Evolutionary conservation across 2,113 vertebrate genomes (phyloP).

Genomic region (Syngnathus scovelli): DNA sequence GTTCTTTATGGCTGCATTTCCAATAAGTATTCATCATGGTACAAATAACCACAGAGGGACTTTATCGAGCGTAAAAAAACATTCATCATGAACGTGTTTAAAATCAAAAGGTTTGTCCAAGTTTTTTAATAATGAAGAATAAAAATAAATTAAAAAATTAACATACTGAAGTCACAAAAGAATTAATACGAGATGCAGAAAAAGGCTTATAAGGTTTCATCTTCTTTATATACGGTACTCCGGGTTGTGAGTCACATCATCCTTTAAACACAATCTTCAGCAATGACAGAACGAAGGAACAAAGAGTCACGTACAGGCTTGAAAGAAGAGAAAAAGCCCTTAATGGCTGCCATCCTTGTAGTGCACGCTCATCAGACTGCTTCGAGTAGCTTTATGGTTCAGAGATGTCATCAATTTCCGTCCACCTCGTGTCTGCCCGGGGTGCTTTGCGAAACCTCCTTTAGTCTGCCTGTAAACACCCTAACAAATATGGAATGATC

Average conservation of each 20-base stretch:
- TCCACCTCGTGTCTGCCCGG: constrained; percentile 17
- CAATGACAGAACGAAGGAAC: constrained; percentile 14
- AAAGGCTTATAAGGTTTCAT: background rate
- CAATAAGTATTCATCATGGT: no score
- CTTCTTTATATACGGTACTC: constrained; percentile 7
- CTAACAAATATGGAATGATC: constrained; percentile 27
- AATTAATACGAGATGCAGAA: constrained; percentile 1
- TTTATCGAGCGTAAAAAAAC: no score
- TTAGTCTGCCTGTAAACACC: constrained; percentile 28
- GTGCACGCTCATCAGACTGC: constrained; percentile 4
- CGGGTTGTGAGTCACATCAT: constrained; percentile 4
- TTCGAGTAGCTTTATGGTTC: constrained; percentile 20
- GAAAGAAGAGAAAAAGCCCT: constrained; percentile 7
- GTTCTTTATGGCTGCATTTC: no score
- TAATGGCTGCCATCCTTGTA: constrained; percentile 5
- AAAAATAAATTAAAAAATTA: no score
- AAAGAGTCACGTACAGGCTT: constrained; percentile 8
- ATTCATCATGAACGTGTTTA: no score
- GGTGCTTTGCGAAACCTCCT: constrained; percentile 25
- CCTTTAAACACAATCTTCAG: constrained; percentile 19
- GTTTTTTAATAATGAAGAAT: no score
- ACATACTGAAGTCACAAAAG: background rate
- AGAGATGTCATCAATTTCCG: constrained; percentile 35
- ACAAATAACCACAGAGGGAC: no score
- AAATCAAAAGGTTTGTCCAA: no score